Conservation (phyloP, 2,113 vertebrate genomes). For the Pluvianellus socialis region DNA sequence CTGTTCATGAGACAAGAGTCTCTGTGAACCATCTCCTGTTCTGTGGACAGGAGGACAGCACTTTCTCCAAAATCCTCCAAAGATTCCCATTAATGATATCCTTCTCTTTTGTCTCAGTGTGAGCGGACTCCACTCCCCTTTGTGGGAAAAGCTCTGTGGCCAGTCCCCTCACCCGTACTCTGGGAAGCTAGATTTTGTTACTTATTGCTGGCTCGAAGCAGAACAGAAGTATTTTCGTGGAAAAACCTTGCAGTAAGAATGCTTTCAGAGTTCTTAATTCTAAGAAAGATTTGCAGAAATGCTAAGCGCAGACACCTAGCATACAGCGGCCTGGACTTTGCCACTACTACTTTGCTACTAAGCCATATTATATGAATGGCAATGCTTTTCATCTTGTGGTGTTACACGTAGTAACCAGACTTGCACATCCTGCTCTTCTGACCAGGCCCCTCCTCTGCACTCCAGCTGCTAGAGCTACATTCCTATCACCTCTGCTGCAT, state of each 20-base stretch:
- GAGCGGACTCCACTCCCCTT: accelerated
- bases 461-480: not conserved
- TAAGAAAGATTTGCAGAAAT: not conserved
- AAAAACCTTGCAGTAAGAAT: not conserved
- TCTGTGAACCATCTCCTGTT: not conserved
- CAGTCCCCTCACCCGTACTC: not conserved
- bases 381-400: not conserved
- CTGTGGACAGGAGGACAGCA: not conserved
- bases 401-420: not conserved
- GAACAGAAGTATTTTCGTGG: not conserved
- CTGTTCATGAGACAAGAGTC: not conserved
- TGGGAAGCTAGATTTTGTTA: not conserved
- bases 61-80: not conserved
- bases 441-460: not conserved
- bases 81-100: not conserved
- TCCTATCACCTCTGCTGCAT: not conserved
- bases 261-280: not conserved
- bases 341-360: not conserved
- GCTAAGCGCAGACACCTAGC: not conserved
- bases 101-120: not conserved
- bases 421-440: not conserved
- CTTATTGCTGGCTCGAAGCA: not conserved
- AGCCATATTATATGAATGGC: not conserved
- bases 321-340: not conserved
- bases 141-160: not conserved